Evolutionary conservation across 53 echinoderm and acorn worm species (phyloP).

Genomic region (Antedon mediterranea): DNA sequence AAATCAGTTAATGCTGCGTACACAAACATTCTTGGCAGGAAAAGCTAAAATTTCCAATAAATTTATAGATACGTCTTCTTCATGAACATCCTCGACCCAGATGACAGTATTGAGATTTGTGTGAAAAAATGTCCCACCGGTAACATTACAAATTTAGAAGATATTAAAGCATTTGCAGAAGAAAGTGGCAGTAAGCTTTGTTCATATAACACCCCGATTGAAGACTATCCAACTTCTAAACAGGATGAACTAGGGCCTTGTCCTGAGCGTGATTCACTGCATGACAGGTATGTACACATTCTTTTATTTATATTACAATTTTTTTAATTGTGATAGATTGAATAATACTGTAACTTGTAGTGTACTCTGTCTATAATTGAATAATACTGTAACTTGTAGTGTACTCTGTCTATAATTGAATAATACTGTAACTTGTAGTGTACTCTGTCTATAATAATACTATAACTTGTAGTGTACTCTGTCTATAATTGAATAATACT

Average conservation of each 20-base stretch:
- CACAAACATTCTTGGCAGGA: too few species aligned
- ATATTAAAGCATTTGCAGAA: slow-evolving; percentile 37
- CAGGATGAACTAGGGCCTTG: slow-evolving; percentile 38
- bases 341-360: too few species aligned
- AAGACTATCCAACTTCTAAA: slow-evolving; percentile 18
- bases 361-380: too few species aligned
- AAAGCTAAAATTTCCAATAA: too few species aligned
- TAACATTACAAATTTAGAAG: slow-evolving; percentile 25
- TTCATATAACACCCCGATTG: slow-evolving; percentile 31
- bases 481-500: too few species aligned
- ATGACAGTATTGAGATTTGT: slow-evolving; percentile 61
- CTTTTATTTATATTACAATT: neutral
- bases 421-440: too few species aligned
- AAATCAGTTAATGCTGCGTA: too few species aligned
- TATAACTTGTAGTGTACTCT: too few species aligned
- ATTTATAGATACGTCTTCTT: slow-evolving; percentile 58
- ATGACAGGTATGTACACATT: slow-evolving; percentile 32
- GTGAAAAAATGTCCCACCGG: slow-evolving; percentile 60
- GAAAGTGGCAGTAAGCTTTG: slow-evolving; percentile 47
- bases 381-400: too few species aligned
- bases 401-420: too few species aligned
- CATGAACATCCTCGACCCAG: slow-evolving; percentile 59
- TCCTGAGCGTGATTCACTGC: slow-evolving; percentile 19
- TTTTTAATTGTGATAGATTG: too few species aligned
- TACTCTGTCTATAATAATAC: too few species aligned